These are phyloP conservation scores for Podiceps cristatus DNA, from an alignment of 2,113 vertebrate genomes.

Conservation along the genomic window DNA sequence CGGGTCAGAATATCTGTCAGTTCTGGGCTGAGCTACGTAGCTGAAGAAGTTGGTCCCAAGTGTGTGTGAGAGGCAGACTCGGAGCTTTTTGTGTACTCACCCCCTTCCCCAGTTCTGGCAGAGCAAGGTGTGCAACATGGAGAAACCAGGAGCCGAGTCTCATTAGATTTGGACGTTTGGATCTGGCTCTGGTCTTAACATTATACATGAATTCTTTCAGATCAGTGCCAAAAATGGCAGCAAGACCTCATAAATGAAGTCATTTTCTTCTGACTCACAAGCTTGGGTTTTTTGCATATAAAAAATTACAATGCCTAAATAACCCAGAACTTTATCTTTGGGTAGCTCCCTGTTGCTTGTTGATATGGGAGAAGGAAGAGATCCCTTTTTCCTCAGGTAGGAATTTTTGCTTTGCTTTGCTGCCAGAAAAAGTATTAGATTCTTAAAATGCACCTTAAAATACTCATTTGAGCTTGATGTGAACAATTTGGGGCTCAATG, in stretches of 20 bases:
- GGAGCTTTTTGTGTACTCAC: background rate
- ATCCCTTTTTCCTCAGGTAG: background rate
- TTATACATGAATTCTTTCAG: background rate
- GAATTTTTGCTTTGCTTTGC: background rate
- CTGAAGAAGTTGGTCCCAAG: background rate
- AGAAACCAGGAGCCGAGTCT: background rate
- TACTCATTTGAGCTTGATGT: background rate
- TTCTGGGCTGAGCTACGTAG: background rate
- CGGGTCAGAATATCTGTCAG: background rate
- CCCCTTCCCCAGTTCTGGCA: background rate
- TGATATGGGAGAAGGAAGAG: background rate
- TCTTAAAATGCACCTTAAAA: background rate
- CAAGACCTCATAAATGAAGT: background rate
- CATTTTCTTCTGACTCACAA: background rate
- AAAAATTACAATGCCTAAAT: background rate
- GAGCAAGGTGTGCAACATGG: rapidly evolving
- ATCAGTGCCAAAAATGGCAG: background rate
- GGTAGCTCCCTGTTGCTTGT: background rate
- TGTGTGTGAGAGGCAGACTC: background rate
- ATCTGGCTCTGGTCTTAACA: background rate
- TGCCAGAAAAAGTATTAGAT: background rate
- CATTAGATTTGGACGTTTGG: background rate
- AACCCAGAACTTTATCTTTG: background rate
- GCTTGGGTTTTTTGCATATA: background rate
- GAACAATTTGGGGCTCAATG: background rate